Conservation (phyloP, 1,140 invertebrate species). For the Bacillus rossius region DNA sequence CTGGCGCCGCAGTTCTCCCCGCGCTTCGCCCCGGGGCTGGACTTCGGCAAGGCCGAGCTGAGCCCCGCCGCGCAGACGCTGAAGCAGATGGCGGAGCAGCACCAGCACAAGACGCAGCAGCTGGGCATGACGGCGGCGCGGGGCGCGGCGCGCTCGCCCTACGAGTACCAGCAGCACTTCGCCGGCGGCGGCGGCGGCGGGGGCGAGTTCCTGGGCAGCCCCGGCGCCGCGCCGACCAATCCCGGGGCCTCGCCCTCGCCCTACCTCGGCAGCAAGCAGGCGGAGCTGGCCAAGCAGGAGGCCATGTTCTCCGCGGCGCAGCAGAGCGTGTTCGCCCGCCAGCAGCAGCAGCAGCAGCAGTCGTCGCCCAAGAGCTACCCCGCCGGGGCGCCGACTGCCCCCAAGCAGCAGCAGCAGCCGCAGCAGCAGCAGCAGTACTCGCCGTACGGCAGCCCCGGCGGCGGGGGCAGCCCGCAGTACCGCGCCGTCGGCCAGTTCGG, state of each 20-base stretch:
- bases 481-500: constrained; percentile 44
- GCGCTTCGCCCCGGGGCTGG: neutral
- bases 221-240: constrained; percentile 22
- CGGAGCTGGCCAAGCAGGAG: constrained; percentile 7
- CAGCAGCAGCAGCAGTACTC: constrained; percentile 48
- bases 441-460: constrained; percentile 37
- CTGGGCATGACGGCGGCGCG: constrained; percentile 41
- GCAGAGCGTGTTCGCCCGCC: constrained; percentile 8
- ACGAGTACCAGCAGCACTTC: constrained; percentile 25
- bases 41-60: constrained; percentile 50
- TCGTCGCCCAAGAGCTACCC: neutral
- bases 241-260: constrained; percentile 19
- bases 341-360: constrained; percentile 14
- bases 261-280: constrained; percentile 8
- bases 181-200: neutral
- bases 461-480: constrained; percentile 31
- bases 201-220: constrained; percentile 13
- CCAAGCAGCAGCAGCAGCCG: constrained; percentile 32
- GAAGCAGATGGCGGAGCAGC: constrained; percentile 94
- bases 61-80: constrained; percentile 88
- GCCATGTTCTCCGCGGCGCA: constrained; percentile 13
- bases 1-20: no score
- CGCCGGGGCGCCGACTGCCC: neutral
- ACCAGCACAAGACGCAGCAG: constrained; percentile 78
- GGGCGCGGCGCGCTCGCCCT: constrained; percentile 21